phyloP scores from a whole-genome alignment of 1,140 invertebrate species.

The Asobara japonica region DNA sequence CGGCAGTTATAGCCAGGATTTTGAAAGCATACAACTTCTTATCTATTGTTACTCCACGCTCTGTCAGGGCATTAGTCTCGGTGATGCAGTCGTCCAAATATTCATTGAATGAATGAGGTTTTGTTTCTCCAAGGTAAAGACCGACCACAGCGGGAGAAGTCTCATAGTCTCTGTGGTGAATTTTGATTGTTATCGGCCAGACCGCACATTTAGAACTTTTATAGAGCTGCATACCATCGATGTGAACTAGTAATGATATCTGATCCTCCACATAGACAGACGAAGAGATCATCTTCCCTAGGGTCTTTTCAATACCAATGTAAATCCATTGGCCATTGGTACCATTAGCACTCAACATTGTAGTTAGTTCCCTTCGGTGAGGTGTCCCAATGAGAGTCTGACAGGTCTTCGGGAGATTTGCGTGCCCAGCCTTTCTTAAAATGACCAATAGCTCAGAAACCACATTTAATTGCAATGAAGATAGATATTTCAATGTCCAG shows the following conservation, averaged over 20 bases:
- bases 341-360: not conserved
- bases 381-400: constrained; percentile 16
- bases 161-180: constrained; percentile 20
- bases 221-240: constrained; percentile 23
- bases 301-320: constrained; percentile 11
- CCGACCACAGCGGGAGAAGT: constrained; percentile 26
- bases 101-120: too few species aligned
- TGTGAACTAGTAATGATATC: constrained; percentile 5
- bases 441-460: not conserved
- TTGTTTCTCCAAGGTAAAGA: too few species aligned
- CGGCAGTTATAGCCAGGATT: too few species aligned
- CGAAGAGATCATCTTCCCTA: constrained; percentile 10
- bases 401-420: not conserved
- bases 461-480: not conserved
- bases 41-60: too few species aligned
- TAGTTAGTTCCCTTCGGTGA: not conserved
- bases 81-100: too few species aligned
- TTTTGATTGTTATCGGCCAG: constrained; percentile 22
- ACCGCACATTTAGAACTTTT: not conserved
- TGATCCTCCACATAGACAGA: not conserved
- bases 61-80: too few species aligned
- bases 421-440: not conserved
- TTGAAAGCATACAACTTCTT: too few species aligned
- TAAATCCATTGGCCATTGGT: constrained; percentile 19
- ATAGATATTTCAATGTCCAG: not conserved